phyloP scores from a whole-genome alignment of 2,888 invertebrate species.

The Zonitis immaculata region DNA sequence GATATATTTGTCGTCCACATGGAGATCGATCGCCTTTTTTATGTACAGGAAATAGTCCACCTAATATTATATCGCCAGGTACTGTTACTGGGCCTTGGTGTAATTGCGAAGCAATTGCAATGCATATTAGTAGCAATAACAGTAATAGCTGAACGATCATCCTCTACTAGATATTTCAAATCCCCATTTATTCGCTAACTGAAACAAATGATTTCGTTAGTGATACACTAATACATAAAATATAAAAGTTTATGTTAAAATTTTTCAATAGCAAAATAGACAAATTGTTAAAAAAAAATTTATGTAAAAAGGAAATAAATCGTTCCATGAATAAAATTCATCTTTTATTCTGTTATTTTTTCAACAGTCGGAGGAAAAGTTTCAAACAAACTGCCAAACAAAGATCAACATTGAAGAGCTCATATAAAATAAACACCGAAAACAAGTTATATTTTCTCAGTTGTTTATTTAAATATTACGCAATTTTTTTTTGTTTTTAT shows the following conservation, averaged over 20 bases:
- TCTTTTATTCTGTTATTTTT: not conserved
- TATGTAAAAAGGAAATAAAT: not conserved
- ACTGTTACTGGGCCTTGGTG: constrained; percentile 44
- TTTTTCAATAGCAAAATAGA: not conserved
- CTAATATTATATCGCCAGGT: constrained; percentile 56
- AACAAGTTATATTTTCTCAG: too few species aligned
- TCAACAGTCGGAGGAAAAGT: not conserved
- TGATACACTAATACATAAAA: not conserved
- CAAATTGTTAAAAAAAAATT: not conserved
- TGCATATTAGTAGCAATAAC: constrained; percentile 23
- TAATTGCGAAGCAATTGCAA: constrained; percentile 20
- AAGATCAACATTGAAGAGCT: not conserved
- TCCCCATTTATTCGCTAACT: constrained; percentile 22
- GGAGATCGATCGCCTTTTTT: constrained; percentile 51
- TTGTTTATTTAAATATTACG: too few species aligned
- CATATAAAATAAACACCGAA: not conserved
- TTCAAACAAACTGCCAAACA: not conserved
- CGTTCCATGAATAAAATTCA: not conserved
- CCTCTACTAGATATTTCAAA: constrained; percentile 20
- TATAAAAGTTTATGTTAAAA: not conserved
- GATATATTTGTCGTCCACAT: constrained; percentile 52
- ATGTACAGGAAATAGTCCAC: constrained; percentile 60
- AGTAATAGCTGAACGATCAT: constrained; percentile 26
- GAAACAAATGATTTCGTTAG: constrained; percentile 20
- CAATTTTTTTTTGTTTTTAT: too few species aligned